Percentiles rank a stretch among this genome's conserved stretches.
phyloP scores from a whole-genome alignment of 1,140 invertebrate species.

The Drosophila pruinosa region DNA sequence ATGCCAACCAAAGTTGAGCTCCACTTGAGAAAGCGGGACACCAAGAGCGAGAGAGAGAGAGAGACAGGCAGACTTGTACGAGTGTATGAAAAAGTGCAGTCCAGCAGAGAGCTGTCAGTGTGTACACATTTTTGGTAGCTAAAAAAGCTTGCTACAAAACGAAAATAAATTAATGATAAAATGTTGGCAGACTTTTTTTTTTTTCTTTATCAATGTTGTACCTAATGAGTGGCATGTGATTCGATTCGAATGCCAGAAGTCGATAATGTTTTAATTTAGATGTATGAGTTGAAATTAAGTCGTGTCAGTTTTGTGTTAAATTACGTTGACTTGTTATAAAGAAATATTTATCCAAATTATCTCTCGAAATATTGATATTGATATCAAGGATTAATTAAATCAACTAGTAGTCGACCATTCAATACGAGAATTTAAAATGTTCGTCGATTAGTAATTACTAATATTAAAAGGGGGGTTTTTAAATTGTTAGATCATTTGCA shows the following conservation, averaged over 20 bases:
- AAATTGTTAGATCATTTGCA: background rate
- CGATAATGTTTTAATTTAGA: background rate
- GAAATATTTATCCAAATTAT: too few relatives aligned
- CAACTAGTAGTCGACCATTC: too few relatives aligned
- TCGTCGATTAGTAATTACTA: too few relatives aligned
- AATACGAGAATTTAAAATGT: too few relatives aligned
- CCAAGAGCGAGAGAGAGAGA: background rate
- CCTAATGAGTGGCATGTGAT: conserved; percentile 47
- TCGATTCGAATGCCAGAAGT: background rate
- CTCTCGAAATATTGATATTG: too few relatives aligned
- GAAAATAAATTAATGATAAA: conserved; percentile 9
- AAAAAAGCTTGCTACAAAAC: background rate
- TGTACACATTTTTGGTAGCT: background rate
- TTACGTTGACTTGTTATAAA: too few relatives aligned
- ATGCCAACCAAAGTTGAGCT: conserved; percentile 41
- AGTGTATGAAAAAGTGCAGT: conserved; percentile 18
- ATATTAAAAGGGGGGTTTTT: too few relatives aligned
- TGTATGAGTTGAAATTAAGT: too few relatives aligned
- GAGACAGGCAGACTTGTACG: background rate
- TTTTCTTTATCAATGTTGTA: conserved; percentile 19
- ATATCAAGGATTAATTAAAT: too few relatives aligned
- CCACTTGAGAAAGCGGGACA: background rate
- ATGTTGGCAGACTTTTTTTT: conserved; percentile 8
- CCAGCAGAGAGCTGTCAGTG: background rate
- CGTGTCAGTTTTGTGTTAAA: too few relatives aligned